Conservation (phyloP, 2,888 invertebrate species). For the Lapara coniferarum region DNA sequence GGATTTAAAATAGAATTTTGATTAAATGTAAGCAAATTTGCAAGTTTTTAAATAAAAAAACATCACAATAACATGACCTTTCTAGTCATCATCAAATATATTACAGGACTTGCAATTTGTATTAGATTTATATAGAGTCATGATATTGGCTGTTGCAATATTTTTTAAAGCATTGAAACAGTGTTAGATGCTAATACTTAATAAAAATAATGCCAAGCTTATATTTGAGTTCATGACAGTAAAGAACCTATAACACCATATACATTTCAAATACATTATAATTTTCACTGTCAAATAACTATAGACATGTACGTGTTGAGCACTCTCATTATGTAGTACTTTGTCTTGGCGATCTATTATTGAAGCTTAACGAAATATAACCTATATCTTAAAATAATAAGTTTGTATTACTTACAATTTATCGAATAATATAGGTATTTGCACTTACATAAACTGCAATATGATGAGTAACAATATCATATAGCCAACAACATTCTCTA, state of each 20-base stretch:
- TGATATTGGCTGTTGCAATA: neutral
- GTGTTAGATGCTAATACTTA: neutral
- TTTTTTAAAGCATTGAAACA: neutral
- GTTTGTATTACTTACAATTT: slow-evolving; percentile 75
- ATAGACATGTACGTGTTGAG: slow-evolving; percentile 24
- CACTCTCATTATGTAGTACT: slow-evolving; percentile 47
- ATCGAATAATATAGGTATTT: slow-evolving; percentile 68
- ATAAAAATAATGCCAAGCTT: neutral
- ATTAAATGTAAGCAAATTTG: neutral
- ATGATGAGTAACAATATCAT: slow-evolving; percentile 33
- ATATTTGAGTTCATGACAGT: neutral
- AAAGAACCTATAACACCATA: too few species aligned
- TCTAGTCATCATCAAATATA: slow-evolving; percentile 8
- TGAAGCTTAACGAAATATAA: slow-evolving; percentile 43
- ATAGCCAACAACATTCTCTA: slow-evolving; percentile 35
- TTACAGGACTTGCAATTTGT: slow-evolving; percentile 27
- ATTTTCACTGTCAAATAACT: neutral
- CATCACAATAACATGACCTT: slow-evolving; percentile 20
- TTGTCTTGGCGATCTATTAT: slow-evolving; percentile 40
- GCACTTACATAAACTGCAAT: slow-evolving; percentile 64
- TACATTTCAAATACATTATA: too few species aligned
- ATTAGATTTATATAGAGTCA: neutral
- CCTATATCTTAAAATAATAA: slow-evolving; percentile 55
- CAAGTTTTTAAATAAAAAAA: slow-evolving; percentile 26
- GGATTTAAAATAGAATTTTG: neutral